Base-by-base conservation (phyloP, 2,113 vertebrate species). In the Platichthys flesus region DNA sequence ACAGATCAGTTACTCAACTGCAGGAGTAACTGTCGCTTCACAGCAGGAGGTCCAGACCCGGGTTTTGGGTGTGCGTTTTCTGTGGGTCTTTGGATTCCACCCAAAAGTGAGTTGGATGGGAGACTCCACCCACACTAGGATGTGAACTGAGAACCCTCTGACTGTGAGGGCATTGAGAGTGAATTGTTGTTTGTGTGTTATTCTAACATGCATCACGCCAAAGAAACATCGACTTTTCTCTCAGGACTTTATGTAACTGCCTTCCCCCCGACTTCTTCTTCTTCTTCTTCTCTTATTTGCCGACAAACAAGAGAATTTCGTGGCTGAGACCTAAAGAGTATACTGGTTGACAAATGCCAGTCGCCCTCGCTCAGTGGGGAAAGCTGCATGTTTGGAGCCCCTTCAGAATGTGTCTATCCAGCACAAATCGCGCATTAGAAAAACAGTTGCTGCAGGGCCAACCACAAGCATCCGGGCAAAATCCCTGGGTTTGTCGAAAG, bases 321-420 rank as follows among this genome's bases (percentile, higher is more conserved):
- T 61, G 23, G 51, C 16, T 66, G 15, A 52, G 23, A 55, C 71
- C 51, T 61, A 54, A 55, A 47, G 60, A 35, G 57, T 61, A 37
- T 57, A 0, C 66, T 66, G 58, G 67, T 79, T 76, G 76, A 84
- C 69, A 69, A 76, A 72, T 72, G 52, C 74, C 69, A 49, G 71
- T 84, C 13, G 23, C 55, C 65, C 40, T 70, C 26, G 3, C 52
- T 55, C 52, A 8, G 56, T 5, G 76, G 57, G 54, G 51, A 58
- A 74, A 52, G 76, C 63, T 81, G 73, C 73, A 67, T 72, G 76
- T 85, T 85, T 82, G 84, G 67, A 85, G 59, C 68, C 64, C 78
- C 66, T 20, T 37, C 65, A 87, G 84, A 89, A 90, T 89, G 76
- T 85, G 83, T 88, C 81, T 69, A 84, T 83, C 62, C 75, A 79